Conservation (phyloP, 2,888 invertebrate genomes). For the Epinotia brunnichana region DNA sequence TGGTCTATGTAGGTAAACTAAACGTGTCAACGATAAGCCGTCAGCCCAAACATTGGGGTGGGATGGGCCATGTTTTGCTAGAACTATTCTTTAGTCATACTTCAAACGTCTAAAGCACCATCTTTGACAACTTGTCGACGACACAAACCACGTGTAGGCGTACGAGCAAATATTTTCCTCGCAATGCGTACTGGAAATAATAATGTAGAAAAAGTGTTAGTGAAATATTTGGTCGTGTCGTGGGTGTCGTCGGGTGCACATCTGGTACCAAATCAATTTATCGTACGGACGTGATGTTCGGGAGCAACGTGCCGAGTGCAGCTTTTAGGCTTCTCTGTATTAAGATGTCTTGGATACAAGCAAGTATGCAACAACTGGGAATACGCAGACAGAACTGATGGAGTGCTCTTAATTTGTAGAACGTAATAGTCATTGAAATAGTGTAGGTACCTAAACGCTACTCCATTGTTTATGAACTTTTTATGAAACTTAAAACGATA, state of each 20-base stretch:
- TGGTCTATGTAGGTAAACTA: no score
- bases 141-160: conserved; percentile 36
- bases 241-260: conserved; percentile 60
- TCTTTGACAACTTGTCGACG: conserved; percentile 32
- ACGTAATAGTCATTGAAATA: background rate
- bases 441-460: no score
- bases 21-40: no score
- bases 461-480: no score
- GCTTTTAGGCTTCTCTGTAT: conserved; percentile 42
- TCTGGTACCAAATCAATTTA: conserved; percentile 71
- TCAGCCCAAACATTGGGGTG: no score
- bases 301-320: conserved; percentile 48
- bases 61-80: no score
- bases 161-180: conserved; percentile 27
- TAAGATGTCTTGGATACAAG: conserved; percentile 35
- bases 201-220: conserved; percentile 60
- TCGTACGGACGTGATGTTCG: conserved; percentile 65
- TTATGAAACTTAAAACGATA: no score
- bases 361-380: conserved; percentile 14
- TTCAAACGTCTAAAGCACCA: conserved; percentile 25
- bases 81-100: background rate
- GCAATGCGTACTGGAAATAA: conserved; percentile 54
- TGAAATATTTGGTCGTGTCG: conserved; percentile 60
- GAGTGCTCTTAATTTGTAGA: background rate
- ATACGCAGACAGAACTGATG: background rate